phyloP scores from a whole-genome alignment of 2,797 vertebrate species.

The Hapalemur alaotrensis region DNA sequence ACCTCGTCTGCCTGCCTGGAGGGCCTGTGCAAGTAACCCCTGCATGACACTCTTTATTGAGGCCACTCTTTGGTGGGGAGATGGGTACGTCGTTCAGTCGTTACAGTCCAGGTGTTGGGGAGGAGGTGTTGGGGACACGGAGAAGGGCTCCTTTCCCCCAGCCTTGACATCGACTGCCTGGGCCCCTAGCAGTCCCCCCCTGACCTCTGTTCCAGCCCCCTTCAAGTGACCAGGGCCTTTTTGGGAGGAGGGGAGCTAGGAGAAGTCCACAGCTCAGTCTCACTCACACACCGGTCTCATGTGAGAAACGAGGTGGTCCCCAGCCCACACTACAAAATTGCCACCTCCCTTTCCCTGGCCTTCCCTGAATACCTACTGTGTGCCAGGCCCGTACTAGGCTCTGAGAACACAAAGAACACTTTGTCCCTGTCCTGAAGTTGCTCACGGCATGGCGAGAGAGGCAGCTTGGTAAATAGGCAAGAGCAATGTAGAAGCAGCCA shows the following conservation, averaged over 20 bases:
- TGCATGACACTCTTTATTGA: not conserved
- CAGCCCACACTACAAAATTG: not conserved
- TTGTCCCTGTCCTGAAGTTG: not conserved
- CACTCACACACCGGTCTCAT: not conserved
- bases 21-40: too few relatives aligned
- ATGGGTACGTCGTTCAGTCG: not conserved
- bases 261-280: not conserved
- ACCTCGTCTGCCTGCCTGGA: not conserved
- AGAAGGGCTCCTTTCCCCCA: not conserved
- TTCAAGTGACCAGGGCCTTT: not conserved
- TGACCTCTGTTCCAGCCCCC: not conserved
- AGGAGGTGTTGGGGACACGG: not conserved
- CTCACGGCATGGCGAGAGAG: not conserved
- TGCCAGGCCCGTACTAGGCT: not conserved
- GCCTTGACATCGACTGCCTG: not conserved
- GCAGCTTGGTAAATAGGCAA: not conserved
- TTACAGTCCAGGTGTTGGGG: not conserved
- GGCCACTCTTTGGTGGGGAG: not conserved
- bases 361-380: not conserved
- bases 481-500: not conserved
- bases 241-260: not conserved
- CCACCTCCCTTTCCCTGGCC: not conserved
- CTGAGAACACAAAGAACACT: not conserved
- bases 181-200: not conserved
- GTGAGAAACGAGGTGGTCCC: not conserved